These are phyloP conservation scores for Cephus pygmeus DNA, from an alignment of 2,888 invertebrate genomes.

Conservation along the genomic window DNA sequence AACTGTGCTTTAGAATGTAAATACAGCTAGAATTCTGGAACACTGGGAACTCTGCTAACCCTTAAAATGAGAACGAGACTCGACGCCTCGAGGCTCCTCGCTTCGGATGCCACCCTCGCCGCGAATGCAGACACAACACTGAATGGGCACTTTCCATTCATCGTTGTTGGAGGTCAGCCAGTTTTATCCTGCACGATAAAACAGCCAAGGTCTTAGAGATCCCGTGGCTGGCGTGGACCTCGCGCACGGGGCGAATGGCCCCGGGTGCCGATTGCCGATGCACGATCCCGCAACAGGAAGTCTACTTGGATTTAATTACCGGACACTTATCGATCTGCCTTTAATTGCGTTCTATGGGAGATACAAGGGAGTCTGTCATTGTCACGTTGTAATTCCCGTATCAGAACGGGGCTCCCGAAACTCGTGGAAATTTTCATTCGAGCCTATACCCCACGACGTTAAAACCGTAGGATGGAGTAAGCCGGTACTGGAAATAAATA, in stretches of 20 bases:
- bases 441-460: background rate
- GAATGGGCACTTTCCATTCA: slow-evolving; percentile 59
- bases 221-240: slow-evolving; percentile 3
- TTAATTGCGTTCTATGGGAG: slow-evolving; percentile 26
- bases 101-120: background rate
- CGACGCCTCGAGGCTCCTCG: background rate
- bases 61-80: background rate
- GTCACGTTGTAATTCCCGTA: background rate
- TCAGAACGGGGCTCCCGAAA: background rate
- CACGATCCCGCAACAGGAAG: background rate
- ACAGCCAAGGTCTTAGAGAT: background rate
- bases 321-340: slow-evolving; percentile 29
- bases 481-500: background rate
- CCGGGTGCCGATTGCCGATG: slow-evolving; percentile 1
- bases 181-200: slow-evolving; percentile 41
- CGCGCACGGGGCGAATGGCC: slow-evolving; percentile 16
- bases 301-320: slow-evolving; percentile 22
- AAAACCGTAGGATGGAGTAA: background rate
- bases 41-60: background rate
- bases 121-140: slow-evolving; percentile 19
- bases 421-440: background rate
- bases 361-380: background rate
- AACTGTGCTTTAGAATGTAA: background rate
- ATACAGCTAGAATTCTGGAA: background rate
- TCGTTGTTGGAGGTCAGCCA: slow-evolving; percentile 52